Percentiles rank a stretch among this genome's conserved stretches.
Conservation (phyloP, 2,888 invertebrate species). For the Peribatodes rhomboidaria region DNA sequence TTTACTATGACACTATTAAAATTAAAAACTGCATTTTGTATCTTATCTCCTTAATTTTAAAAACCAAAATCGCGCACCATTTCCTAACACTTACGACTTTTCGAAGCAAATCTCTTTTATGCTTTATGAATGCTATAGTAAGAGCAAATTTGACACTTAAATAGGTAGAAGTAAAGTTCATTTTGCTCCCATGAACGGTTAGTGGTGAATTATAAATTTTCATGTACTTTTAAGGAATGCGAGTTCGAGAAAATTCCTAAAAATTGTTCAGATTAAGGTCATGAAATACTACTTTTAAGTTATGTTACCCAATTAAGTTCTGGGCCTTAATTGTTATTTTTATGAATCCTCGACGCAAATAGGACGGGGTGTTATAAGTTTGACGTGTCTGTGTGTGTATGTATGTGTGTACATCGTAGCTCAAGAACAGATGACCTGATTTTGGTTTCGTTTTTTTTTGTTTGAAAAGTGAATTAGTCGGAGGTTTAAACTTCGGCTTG, state of each 20-base stretch:
- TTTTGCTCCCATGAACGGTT: constrained; percentile 6
- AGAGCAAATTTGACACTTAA: constrained; percentile 11
- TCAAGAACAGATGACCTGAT: too few species aligned
- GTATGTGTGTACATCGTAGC: too few species aligned
- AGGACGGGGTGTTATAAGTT: too few species aligned
- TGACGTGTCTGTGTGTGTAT: too few species aligned
- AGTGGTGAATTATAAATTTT: constrained; percentile 31
- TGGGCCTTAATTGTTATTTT: too few species aligned
- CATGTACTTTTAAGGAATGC: constrained; percentile 16
- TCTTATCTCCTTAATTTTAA: background rate
- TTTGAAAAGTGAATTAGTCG: too few species aligned
- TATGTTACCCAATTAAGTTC: too few species aligned
- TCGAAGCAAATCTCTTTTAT: background rate
- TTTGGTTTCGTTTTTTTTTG: too few species aligned
- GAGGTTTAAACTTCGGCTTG: too few species aligned
- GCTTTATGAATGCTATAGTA: constrained; percentile 22
- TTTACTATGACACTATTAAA: constrained; percentile 55
- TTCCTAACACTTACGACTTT: background rate
- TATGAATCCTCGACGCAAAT: too few species aligned
- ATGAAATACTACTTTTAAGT: too few species aligned
- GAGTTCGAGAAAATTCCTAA: constrained; percentile 12
- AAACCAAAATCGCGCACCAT: background rate
- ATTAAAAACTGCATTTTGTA: background rate
- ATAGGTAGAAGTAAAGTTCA: background rate
- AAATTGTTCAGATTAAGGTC: constrained; percentile 6